Conservation (phyloP, 2,888 invertebrate species). For the Dexiosoma caninum region DNA sequence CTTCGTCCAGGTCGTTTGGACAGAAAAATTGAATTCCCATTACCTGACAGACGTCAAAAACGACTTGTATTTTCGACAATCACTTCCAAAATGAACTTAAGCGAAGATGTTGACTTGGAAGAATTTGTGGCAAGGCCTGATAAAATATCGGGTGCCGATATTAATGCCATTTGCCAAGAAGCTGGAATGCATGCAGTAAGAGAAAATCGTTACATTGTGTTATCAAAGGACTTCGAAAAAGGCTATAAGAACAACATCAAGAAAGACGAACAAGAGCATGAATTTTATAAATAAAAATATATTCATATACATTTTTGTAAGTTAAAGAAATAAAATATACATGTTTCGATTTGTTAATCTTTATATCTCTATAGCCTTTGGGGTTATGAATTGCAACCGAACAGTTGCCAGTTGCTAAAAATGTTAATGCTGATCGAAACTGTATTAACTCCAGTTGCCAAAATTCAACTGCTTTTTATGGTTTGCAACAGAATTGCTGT, state of each 20-base stretch:
- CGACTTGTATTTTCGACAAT: slow-evolving; percentile 98
- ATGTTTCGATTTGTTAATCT: too few species aligned
- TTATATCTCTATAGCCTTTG: too few species aligned
- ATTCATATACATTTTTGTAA: not conserved
- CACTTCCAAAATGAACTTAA: slow-evolving; percentile 97
- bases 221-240: slow-evolving; percentile 99
- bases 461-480: too few species aligned
- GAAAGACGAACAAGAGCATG: slow-evolving; percentile 99
- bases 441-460: too few species aligned
- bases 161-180: slow-evolving; percentile 99
- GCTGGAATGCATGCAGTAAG: slow-evolving; percentile 99
- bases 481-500: too few species aligned
- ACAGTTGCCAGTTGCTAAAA: too few species aligned
- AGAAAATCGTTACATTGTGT: slow-evolving; percentile 98
- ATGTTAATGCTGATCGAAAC: too few species aligned
- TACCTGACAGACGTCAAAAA: slow-evolving; percentile 93
- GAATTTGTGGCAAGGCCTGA: slow-evolving; percentile 99
- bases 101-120: slow-evolving; percentile 99
- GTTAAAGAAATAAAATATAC: too few species aligned
- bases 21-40: slow-evolving; percentile 98
- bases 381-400: too few species aligned
- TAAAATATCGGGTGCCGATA: slow-evolving; percentile 99
- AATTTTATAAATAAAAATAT: slow-evolving; percentile 94
- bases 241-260: slow-evolving; percentile 99
- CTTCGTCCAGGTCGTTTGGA: slow-evolving; percentile 89